Percentiles rank a stretch among this genome's conserved stretches.
Conservation (phyloP, 2,797 vertebrate species). For the Poecilia picta region DNA sequence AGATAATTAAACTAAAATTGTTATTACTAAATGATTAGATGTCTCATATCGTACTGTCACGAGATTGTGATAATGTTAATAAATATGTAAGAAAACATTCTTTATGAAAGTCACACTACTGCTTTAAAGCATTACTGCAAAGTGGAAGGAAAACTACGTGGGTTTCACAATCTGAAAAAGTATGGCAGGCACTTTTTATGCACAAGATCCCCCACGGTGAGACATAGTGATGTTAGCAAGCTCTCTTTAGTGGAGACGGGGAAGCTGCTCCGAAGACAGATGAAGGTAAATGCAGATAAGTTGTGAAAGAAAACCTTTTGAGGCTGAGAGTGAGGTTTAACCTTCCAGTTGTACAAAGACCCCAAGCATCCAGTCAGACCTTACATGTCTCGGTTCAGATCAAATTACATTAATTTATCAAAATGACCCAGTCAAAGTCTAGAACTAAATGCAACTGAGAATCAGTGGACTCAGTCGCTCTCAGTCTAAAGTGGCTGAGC, state of each 20-base stretch:
- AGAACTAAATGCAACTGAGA: not conserved
- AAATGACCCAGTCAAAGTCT: not conserved
- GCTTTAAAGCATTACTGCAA: not conserved
- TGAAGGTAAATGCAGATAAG: not conserved
- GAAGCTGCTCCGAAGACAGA: not conserved
- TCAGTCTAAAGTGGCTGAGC: not conserved
- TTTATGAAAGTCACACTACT: no score
- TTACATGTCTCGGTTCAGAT: not conserved
- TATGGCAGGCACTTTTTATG: not conserved
- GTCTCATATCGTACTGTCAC: no score
- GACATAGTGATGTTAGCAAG: not conserved
- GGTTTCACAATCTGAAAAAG: not conserved
- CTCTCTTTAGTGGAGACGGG: not conserved
- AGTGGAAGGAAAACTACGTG: not conserved
- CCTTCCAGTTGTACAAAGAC: not conserved
- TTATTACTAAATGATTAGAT: no score
- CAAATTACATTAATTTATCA: not conserved
- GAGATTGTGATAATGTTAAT: no score
- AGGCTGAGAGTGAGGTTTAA: not conserved
- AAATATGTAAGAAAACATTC: no score
- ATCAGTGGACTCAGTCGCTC: not conserved
- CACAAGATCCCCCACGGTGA: not conserved
- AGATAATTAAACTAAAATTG: not conserved
- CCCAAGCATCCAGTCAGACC: not conserved
- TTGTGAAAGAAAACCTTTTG: not conserved